Conservation (phyloP, 2,113 vertebrate species). For the Heloderma charlesbogerti region DNA sequence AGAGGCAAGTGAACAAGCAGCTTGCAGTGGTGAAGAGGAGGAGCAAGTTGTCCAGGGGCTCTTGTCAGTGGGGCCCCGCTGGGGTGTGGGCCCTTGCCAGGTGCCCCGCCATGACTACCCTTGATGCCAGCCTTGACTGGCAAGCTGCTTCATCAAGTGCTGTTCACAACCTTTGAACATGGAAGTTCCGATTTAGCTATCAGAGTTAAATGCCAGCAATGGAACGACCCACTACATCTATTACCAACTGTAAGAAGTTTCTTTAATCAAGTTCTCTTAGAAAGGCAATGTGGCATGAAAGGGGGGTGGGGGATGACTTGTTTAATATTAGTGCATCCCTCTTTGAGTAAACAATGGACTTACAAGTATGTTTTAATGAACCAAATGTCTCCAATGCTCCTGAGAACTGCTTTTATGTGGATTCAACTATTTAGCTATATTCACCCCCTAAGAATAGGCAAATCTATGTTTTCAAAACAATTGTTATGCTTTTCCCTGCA, state of each 20-base stretch:
- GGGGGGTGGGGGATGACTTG: neutral
- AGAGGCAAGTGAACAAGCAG: no score
- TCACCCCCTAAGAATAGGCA: slow-evolving; percentile 49
- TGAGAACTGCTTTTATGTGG: slow-evolving; percentile 42
- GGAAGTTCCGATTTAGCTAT: neutral
- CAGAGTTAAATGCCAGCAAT: neutral
- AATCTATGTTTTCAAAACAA: slow-evolving; percentile 57
- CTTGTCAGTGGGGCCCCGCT: no score
- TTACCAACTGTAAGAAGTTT: neutral
- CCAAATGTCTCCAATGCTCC: neutral
- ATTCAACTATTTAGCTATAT: slow-evolving; percentile 36
- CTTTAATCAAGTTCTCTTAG: slow-evolving; percentile 7
- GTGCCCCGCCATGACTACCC: no score
- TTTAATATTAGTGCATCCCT: neutral
- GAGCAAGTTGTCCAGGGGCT: no score
- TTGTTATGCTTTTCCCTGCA: slow-evolving; percentile 59
- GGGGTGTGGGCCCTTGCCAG: no score
- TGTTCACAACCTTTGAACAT: neutral
- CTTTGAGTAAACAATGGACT: neutral
- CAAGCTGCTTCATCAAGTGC: neutral
- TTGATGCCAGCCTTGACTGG: no score
- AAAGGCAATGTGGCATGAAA: slow-evolving; percentile 11
- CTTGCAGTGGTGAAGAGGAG: no score
- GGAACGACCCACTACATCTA: neutral
- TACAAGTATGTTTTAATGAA: slow-evolving; percentile 13